Evolutionary conservation across 2,113 vertebrate species (phyloP).

Genomic region (Grantiella picta): DNA sequence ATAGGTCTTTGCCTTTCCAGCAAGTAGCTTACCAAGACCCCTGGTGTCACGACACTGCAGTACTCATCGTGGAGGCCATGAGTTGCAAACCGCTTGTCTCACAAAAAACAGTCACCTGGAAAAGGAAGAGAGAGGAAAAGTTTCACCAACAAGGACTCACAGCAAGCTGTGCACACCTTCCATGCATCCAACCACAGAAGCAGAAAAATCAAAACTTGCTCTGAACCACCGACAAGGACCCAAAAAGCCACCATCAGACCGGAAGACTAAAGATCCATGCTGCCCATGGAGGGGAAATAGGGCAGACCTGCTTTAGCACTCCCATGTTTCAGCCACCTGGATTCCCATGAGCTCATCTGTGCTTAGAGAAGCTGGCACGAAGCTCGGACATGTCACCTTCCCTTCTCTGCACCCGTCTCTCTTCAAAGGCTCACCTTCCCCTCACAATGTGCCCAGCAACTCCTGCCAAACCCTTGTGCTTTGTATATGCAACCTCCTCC

Average conservation of each 20-base stretch:
- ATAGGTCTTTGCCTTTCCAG: neutral
- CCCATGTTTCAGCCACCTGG: neutral
- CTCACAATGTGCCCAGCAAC: neutral
- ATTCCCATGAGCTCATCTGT: neutral
- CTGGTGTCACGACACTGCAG: slow-evolving; percentile 76
- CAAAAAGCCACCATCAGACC: neutral
- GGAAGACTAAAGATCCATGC: neutral
- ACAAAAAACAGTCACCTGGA: slow-evolving; percentile 65
- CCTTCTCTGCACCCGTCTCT: neutral
- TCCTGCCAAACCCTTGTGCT: neutral
- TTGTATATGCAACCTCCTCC: neutral
- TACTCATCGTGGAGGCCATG: slow-evolving; percentile 69
- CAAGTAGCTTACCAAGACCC: slow-evolving; percentile 74
- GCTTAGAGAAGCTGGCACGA: neutral
- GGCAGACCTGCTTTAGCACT: neutral
- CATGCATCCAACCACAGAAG: neutral
- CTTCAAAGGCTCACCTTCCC: slow-evolving; percentile 12
- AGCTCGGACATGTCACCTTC: neutral
- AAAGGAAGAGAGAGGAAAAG: neutral
- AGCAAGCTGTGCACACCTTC: neutral
- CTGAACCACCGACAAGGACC: neutral
- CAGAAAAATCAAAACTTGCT: neutral
- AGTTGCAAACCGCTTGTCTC: slow-evolving; percentile 49
- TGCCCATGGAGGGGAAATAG: neutral
- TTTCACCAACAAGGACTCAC: neutral